Percentiles rank a stretch among this genome's conserved stretches.
phyloP scores from a whole-genome alignment of 2,888 invertebrate genomes.

The Agapetus fuscipes region DNA sequence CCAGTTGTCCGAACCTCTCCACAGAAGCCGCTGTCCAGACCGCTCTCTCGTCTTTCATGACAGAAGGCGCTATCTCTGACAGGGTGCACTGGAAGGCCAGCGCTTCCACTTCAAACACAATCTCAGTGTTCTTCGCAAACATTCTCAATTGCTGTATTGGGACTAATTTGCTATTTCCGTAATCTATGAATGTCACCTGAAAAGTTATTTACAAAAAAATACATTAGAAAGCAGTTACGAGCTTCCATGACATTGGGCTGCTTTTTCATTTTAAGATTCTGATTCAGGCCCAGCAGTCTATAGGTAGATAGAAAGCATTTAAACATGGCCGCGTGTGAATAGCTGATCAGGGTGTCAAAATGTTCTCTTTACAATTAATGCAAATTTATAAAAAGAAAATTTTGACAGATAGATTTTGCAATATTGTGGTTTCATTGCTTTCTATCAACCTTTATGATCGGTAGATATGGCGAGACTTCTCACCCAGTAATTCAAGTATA shows the following conservation, averaged over 20 bases:
- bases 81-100: conserved; percentile 64
- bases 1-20: conserved; percentile 34
- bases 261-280: too few species aligned
- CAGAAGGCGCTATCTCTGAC: conserved; percentile 59
- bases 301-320: too few species aligned
- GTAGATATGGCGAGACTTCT: too few species aligned
- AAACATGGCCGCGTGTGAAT: too few species aligned
- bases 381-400: too few species aligned
- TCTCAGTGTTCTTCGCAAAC: conserved; percentile 26
- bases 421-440: too few species aligned
- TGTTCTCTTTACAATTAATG: too few species aligned
- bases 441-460: too few species aligned
- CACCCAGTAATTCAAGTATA: too few species aligned
- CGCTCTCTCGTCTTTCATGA: conserved; percentile 46
- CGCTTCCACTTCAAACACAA: conserved; percentile 35
- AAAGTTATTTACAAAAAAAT: conserved; percentile 14
- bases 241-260: background rate
- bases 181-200: conserved; percentile 71
- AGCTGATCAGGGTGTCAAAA: too few species aligned
- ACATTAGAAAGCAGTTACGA: background rate
- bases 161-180: conserved; percentile 52
- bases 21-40: conserved; percentile 52
- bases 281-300: too few species aligned
- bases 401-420: too few species aligned
- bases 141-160: conserved; percentile 36